A percentile compares a stretch with the other conserved stretches of the same genome.
These are phyloP conservation scores for Platalea minor DNA, from an alignment of 2,797 vertebrate genomes.

Conservation along the genomic window DNA sequence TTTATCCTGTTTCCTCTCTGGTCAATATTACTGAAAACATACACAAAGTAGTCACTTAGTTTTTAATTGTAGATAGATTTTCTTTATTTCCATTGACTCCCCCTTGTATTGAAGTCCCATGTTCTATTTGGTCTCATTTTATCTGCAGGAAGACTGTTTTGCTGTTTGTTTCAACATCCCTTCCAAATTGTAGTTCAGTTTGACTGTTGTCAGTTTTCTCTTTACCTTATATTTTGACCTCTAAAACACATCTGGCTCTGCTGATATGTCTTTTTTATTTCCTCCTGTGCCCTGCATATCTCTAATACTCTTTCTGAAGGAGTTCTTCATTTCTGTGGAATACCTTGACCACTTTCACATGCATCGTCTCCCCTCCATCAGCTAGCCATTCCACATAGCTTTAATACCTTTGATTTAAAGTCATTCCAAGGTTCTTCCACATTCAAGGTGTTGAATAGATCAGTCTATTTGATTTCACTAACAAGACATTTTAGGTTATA, in stretches of 20 bases:
- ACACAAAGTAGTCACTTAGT: neutral
- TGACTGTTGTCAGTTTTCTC: neutral
- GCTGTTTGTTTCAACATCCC: neutral
- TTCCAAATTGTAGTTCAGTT: neutral
- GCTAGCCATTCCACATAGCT: neutral
- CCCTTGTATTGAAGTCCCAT: neutral
- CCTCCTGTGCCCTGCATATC: neutral
- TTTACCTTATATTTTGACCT: neutral
- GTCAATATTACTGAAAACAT: neutral
- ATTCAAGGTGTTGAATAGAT: neutral
- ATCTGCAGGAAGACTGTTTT: neutral
- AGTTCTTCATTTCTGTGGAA: neutral
- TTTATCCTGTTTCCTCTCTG: neutral
- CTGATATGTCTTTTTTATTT: neutral
- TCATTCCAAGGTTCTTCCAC: neutral
- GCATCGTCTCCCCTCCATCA: neutral
- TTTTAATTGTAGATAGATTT: neutral
- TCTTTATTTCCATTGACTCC: neutral
- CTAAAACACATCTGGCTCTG: neutral
- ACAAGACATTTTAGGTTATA: neutral
- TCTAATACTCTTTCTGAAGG: neutral
- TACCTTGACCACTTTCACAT: neutral
- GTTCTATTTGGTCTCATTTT: neutral
- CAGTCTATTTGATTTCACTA: neutral
- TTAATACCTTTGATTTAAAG: neutral